Conservation (phyloP, 2,888 invertebrate genomes). For the Ferrisia virgata region DNA sequence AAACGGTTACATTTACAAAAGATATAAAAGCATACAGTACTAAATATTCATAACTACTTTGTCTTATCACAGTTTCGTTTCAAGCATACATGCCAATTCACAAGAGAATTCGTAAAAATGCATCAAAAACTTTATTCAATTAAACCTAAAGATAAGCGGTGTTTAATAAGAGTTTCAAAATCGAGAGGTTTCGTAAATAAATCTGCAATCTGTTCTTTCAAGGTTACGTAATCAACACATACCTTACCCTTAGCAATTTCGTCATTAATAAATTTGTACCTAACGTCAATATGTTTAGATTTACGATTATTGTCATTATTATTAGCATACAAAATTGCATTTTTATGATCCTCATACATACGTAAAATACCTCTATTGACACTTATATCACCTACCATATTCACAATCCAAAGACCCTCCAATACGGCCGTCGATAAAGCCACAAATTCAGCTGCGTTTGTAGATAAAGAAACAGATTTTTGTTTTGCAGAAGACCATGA, state of each 20-base stretch:
- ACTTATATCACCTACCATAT: slow-evolving; percentile 46
- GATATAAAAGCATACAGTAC: too few relatives aligned
- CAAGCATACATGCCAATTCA: too few relatives aligned
- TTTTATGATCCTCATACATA: slow-evolving; percentile 49
- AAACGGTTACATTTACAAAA: too few relatives aligned
- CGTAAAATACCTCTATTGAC: slow-evolving; percentile 22
- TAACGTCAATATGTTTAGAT: slow-evolving; percentile 50
- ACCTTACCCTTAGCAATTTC: background rate
- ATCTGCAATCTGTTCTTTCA: too few relatives aligned
- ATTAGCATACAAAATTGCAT: slow-evolving; percentile 49
- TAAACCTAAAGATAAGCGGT: too few relatives aligned
- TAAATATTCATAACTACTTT: too few relatives aligned
- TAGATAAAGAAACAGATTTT: slow-evolving; percentile 38
- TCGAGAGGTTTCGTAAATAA: too few relatives aligned
- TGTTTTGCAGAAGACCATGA: slow-evolving; percentile 48
- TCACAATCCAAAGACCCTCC: slow-evolving; percentile 50
- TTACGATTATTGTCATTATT: slow-evolving; percentile 49
- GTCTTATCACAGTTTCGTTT: too few relatives aligned
- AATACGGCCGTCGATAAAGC: slow-evolving; percentile 49
- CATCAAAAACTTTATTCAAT: too few relatives aligned
- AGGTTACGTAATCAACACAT: too few relatives aligned
- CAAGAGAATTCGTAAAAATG: too few relatives aligned
- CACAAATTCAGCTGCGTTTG: slow-evolving; percentile 51
- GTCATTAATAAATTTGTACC: slow-evolving; percentile 48
- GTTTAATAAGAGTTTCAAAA: too few relatives aligned